These are phyloP conservation scores for Archips xylosteana DNA, from an alignment of 2,888 invertebrate genomes.

Conservation along the genomic window DNA sequence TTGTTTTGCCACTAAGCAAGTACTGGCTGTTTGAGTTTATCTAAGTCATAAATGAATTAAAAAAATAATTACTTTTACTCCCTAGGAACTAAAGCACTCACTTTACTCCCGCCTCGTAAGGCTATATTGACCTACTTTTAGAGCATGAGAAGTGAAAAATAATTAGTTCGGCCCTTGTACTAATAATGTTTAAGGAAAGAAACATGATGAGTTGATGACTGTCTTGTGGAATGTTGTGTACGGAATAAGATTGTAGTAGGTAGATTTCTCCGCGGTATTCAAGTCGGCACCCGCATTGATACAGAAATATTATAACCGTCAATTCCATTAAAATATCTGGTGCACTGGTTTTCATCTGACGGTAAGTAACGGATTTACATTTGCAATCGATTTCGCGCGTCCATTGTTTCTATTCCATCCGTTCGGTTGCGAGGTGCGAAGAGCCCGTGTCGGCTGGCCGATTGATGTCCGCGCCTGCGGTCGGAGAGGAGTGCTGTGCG, in stretches of 20 bases:
- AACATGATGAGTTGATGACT: too few species aligned
- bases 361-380: conserved; percentile 70
- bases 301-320: conserved; percentile 14
- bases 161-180: too few species aligned
- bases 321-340: conserved; percentile 32
- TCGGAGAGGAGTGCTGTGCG: conserved; percentile 49
- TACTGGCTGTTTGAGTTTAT: too few species aligned
- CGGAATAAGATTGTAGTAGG: not conserved
- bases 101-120: too few species aligned
- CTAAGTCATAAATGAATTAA: too few species aligned
- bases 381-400: conserved; percentile 72
- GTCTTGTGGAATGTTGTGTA: not conserved
- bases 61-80: too few species aligned
- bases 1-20: too few species aligned
- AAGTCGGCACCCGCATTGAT: not conserved
- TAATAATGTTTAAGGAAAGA: too few species aligned
- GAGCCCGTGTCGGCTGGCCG: conserved; percentile 51
- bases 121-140: too few species aligned
- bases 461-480: conserved; percentile 68
- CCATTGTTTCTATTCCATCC: conserved; percentile 68
- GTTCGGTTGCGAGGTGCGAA: conserved; percentile 58
- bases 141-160: too few species aligned
- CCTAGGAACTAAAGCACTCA: too few species aligned
- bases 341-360: conserved; percentile 40
- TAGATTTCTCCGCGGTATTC: not conserved